phyloP scores from a whole-genome alignment of 2,888 invertebrate genomes.

The Hydroisotoma schaefferi region DNA sequence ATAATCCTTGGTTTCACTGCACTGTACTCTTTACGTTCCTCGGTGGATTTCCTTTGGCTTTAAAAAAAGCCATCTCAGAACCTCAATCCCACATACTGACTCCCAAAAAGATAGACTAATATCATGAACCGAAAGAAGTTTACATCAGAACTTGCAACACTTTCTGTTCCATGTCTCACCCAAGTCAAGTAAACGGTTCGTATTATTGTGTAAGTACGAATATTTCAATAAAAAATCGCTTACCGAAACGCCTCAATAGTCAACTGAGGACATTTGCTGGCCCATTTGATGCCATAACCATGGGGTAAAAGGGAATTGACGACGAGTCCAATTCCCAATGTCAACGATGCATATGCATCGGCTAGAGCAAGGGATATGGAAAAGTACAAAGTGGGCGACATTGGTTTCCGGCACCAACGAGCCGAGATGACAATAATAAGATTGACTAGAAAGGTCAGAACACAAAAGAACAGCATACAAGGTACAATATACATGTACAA shows the following conservation, averaged over 20 bases:
- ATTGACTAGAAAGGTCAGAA: conserved; percentile 58
- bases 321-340: conserved; percentile 57
- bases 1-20: too few relatives aligned
- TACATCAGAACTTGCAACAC: too few relatives aligned
- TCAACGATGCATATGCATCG: conserved; percentile 58
- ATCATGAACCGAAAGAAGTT: too few relatives aligned
- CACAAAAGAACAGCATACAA: conserved; percentile 55
- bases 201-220: too few relatives aligned
- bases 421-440: conserved; percentile 57
- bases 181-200: too few relatives aligned
- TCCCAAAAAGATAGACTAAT: too few relatives aligned
- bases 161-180: too few relatives aligned
- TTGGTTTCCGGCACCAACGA: conserved; percentile 58
- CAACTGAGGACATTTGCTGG: conserved; percentile 50
- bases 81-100: too few relatives aligned
- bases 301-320: conserved; percentile 58
- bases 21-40: too few relatives aligned
- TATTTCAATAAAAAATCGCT: conserved; percentile 12
- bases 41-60: too few relatives aligned
- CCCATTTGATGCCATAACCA: conserved; percentile 49
- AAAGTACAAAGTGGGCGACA: conserved; percentile 60
- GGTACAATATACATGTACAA: conserved; percentile 50
- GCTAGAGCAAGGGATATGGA: conserved; percentile 59
- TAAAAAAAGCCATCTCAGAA: too few relatives aligned
- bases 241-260: conserved; percentile 54